Evolutionary conservation across 1,140 invertebrate species (phyloP), one percentile per base, ranked within the genome.

Genomic region (Bombus fervidus): DNA sequence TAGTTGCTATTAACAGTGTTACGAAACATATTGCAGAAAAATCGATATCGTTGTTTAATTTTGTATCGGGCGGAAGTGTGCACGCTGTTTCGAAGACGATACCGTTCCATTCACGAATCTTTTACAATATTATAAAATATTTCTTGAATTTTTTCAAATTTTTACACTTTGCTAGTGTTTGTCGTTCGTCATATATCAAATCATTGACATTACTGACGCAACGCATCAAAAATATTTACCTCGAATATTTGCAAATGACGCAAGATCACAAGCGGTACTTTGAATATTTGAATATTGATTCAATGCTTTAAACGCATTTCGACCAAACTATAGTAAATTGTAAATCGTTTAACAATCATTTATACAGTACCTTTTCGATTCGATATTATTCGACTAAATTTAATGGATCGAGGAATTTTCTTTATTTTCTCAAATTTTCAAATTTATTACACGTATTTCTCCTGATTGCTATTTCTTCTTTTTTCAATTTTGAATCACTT

Each of bases 221-320:
- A 69, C 37, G 68, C 12, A 31, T 31, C 41, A 43, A 43, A 73
- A 73, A 43, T 73, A 41, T 73, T 73, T 73, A 47, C n/a, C 71
- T 18, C 1, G n/a, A 43, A 43, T 73, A 43, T 73, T 73, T 73
- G 13, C 6, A 22, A 73, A 43, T 18, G 18, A 53, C 18, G 43
- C 18, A 15, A 31, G 15, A 73, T 5, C 41, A 43, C n/a, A 31
- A 18, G 1, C 71, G n/a, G 10, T 31, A 15, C 41, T 73, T 47
- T 73, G 41, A 73, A n/a, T 39, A 41, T 73, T 31, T 43, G 39
- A 22, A 31, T 31, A 47, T 47, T 22, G 28, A 47, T 28, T 47
- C 10, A 0, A 13, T 9, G 15, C 28, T 43, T 73, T 43, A 43
- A 43, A 73, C 41, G 1, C 15, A 22, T 43, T 31, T 31, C 28